Percentiles rank a stretch among this genome's conserved stretches.
Conservation (phyloP, 2,113 vertebrate species). For the Amphiprion percula region DNA sequence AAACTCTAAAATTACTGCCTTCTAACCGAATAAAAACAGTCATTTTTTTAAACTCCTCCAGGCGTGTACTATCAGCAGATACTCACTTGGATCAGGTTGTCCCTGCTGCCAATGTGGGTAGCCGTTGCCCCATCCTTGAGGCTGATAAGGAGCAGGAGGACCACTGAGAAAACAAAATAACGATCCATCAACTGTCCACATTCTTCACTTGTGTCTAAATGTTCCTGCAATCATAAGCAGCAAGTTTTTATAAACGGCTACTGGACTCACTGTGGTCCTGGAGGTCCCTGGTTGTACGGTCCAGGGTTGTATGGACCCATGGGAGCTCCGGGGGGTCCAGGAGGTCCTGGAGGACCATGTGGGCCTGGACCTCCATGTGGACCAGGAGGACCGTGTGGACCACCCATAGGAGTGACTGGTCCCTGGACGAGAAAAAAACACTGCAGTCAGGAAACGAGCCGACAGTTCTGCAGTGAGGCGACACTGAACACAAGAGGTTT, state of each 20-base stretch:
- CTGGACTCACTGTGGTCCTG: slow-evolving; percentile 94
- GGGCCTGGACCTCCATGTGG: slow-evolving; percentile 97
- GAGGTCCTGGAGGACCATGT: slow-evolving; percentile 92
- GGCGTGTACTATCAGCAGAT: background rate
- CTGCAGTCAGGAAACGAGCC: background rate
- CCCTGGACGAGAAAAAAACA: slow-evolving; percentile 81
- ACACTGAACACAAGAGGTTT: no score
- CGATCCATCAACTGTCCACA: background rate
- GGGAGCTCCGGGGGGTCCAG: slow-evolving; percentile 91
- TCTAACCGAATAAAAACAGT: no score
- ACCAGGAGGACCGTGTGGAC: slow-evolving; percentile 95
- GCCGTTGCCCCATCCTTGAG: slow-evolving; percentile 98
- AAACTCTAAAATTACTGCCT: no score
- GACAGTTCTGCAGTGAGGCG: no score
- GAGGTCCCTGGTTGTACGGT: slow-evolving; percentile 96
- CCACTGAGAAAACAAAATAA: slow-evolving; percentile 84
- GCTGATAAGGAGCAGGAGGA: slow-evolving; percentile 95
- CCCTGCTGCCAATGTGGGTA: slow-evolving; percentile 98
- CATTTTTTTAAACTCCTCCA: background rate
- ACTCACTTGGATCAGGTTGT: slow-evolving; percentile 96
- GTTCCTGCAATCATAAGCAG: background rate
- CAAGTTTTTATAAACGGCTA: no score
- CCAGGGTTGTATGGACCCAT: slow-evolving; percentile 99
- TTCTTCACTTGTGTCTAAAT: background rate
- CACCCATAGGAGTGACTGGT: slow-evolving; percentile 95